Base-by-base conservation (phyloP, 2,797 vertebrate species). In the Kryptopterus vitreolus region DNA sequence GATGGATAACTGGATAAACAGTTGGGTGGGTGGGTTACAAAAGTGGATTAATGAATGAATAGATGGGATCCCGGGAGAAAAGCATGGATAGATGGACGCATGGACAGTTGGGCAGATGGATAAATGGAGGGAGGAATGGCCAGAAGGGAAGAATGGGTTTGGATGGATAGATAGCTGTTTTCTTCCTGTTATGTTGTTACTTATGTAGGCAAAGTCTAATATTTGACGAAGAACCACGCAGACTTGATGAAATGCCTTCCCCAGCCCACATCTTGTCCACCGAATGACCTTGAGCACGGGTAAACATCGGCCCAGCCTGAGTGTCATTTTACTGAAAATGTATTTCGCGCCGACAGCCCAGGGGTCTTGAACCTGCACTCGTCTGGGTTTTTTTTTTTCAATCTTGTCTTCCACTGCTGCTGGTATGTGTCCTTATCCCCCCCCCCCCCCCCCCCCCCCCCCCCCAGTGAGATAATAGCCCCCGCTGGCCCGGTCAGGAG, bases 391-490 rank as follows among this genome's bases (percentile, higher is more conserved):
- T 22, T 13, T 50, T 57, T 26, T 1, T 52, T 9, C 33, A 8
- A n/a, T n/a, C 29, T 33, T 71, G 26, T 85, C 20, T 82, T 77
- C 79, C 77, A 66, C 50, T 35, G 55, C 80, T 43, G 55, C 80
- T 43, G 48, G 31, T 62, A 55, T 53, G 72, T 87, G 81, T 48
- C 83, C 82, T 83, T 55, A 78, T 80, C 73, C 85, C 86, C 38
- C n/a, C n/a, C n/a, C n/a, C n/a, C n/a, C n/a, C n/a, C n/a, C n/a
- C 73, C 85, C 86, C 38, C 73, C 85, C 86, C 38, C 73, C 85
- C 86, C 38, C 78, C 76, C n/a, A 71, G 87, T 85, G 86, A 85
- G 86, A 89, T 86, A 83, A 87, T 81, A 83, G 85, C 81, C 81
- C 86, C 86, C 80, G 81, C 84, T 61, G 35, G 85, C 86, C 85